A percentile compares a stretch with the other conserved stretches of the same genome.
These are phyloP conservation scores for Phyllotreta striolata DNA, from an alignment of 2,888 invertebrate genomes.

Conservation along the genomic window DNA sequence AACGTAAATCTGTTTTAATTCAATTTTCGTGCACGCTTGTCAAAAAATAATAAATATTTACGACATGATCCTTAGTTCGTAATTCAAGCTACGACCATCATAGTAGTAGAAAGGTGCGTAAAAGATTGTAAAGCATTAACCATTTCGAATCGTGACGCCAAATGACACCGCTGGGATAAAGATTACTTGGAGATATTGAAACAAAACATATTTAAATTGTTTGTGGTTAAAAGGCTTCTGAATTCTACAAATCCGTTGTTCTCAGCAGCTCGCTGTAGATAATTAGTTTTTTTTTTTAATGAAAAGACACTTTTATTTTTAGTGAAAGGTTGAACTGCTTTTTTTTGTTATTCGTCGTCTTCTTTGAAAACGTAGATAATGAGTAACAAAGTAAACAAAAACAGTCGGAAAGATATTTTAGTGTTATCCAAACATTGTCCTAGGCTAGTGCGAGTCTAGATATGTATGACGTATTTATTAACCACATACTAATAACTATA, in stretches of 20 bases:
- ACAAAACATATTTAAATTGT: constrained; percentile 52
- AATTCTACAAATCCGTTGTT: constrained; percentile 36
- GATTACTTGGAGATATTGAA: constrained; percentile 50
- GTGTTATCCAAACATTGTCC: constrained; percentile 27
- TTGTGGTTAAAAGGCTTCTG: constrained; percentile 48
- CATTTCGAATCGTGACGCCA: constrained; percentile 42
- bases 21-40: constrained; percentile 17
- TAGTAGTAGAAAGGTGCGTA: constrained; percentile 31
- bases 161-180: constrained; percentile 45
- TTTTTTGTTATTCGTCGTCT: too few species aligned
- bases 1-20: constrained; percentile 16
- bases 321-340: too few species aligned
- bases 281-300: too few species aligned
- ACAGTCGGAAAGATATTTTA: constrained; percentile 19
- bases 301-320: too few species aligned
- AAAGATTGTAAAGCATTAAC: constrained; percentile 29
- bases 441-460: constrained; percentile 19
- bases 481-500: constrained; percentile 24
- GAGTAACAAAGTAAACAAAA: constrained; percentile 23
- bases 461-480: constrained; percentile 25
- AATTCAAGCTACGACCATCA: constrained; percentile 20
- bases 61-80: constrained; percentile 9
- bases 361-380: constrained; percentile 10
- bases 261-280: too few species aligned
- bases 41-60: constrained; percentile 21